Percentiles rank a stretch among this genome's conserved stretches.
Conservation (phyloP, 2,888 invertebrate species). For the Subacronicta megacephala region DNA sequence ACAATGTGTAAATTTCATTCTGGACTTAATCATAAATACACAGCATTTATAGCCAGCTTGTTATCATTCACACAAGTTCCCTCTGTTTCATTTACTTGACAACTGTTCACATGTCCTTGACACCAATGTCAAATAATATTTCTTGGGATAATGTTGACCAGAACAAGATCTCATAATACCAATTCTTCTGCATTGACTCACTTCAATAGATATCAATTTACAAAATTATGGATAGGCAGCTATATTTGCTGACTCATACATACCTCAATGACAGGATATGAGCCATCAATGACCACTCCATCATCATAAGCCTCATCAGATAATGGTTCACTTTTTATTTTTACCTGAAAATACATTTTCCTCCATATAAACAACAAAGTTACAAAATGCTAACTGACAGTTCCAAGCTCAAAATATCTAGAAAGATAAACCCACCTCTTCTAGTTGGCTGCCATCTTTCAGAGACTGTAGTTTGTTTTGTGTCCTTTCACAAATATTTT, state of each 20-base stretch:
- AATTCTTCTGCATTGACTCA: constrained; percentile 10
- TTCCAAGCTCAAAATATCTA: constrained; percentile 76
- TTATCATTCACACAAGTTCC: constrained; percentile 60
- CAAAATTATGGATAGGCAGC: constrained; percentile 9
- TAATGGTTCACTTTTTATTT: constrained; percentile 89
- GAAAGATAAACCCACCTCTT: constrained; percentile 82
- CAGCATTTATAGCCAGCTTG: constrained; percentile 44
- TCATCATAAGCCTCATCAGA: constrained; percentile 88
- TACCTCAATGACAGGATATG: constrained; percentile 84
- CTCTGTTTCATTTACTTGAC: constrained; percentile 54
- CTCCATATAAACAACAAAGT: constrained; percentile 64
- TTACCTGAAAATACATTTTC: constrained; percentile 84
- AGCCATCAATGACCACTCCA: constrained; percentile 87
- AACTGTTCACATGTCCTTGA: constrained; percentile 79
- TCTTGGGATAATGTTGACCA: constrained; percentile 52
- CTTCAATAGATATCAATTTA: constrained; percentile 32
- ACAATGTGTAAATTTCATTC: constrained; percentile 30
- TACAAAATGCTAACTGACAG: constrained; percentile 65
- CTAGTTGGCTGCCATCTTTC: constrained; percentile 88
- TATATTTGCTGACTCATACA: constrained; percentile 60
- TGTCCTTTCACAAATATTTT: constrained; percentile 90
- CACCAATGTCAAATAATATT: constrained; percentile 63
- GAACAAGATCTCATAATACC: constrained; percentile 43
- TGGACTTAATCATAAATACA: constrained; percentile 40
- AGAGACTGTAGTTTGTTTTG: constrained; percentile 91